Evolutionary conservation across 1,140 invertebrate genomes (phyloP), one percentile per base, ranked within the genome.

Genomic region (Drosophila elegans): DNA sequence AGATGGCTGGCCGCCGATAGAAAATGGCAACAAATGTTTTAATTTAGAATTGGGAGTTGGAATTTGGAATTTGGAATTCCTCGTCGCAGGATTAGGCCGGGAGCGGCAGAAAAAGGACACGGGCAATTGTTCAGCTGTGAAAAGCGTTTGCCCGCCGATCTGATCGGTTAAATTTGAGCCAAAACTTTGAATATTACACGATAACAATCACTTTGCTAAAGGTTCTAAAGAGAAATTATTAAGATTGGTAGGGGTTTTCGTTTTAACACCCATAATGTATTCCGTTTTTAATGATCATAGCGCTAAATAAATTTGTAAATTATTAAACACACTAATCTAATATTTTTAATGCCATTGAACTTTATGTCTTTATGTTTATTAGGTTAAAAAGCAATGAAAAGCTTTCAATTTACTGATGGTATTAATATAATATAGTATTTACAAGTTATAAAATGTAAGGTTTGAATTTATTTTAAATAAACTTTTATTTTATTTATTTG

Each of bases 1-100:
- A 88, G 82, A 88, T 89, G 56, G 34, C 41, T 49, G 60, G 34
- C 21, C 27, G 39, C 46, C 66, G 82, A 86, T 86, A 79, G 78
- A 86, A 89, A 77, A 73, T 86, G 83, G 67, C 84, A 86, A 88
- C 83, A 86, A 86, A 86, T 86, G 83, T 79, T 86, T 86, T 79
- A 69, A 86, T 86, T 86, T 88, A 39, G 39, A 34, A 38, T 44
- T 51, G 21, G 29, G 29, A 7, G 7, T 29, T 21, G 16, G 16
- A 69, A 86, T 86, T 86, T 88, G 44, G 39, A 34, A 38, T 44
- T 51, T 29, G 29, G 29, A 7, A 32, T 29, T 34, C 25, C 44
- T 12, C n/a, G 11, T 16, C 25, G 42, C 6, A 48, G 68, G 68
- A 72, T 72, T 72, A 72, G 16, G 36, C 61, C 21, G 52, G 59